Evolutionary conservation across 2,797 vertebrate species (phyloP).

Genomic region (Merluccius polli): DNA sequence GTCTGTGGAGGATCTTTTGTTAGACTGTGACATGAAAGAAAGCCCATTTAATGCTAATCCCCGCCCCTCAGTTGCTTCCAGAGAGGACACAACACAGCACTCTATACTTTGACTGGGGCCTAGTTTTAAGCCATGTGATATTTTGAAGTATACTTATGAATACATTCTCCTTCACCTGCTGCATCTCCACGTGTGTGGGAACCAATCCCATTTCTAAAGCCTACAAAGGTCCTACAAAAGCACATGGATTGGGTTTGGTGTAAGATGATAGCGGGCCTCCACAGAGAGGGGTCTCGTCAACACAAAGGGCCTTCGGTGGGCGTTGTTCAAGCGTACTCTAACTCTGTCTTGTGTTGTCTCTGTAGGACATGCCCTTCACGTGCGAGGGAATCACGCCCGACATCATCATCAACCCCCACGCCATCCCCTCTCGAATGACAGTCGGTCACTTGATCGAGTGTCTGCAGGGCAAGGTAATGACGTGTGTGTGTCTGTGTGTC

Average conservation of each 20-base stretch:
- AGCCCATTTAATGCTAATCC: too few species aligned
- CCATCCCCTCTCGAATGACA: constrained; percentile 98
- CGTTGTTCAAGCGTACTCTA: neutral
- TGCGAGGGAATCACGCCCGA: constrained; percentile 98
- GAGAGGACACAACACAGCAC: too few species aligned
- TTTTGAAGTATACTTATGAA: too few species aligned
- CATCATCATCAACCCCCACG: constrained; percentile 98
- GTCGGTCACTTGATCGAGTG: constrained; percentile 99
- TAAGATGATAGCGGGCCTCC: neutral
- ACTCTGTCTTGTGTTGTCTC: neutral
- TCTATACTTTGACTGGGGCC: too few species aligned
- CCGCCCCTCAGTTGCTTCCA: too few species aligned
- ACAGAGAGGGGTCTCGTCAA: neutral
- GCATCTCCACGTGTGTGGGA: neutral
- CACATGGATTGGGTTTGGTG: neutral
- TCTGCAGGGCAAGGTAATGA: constrained; percentile 91
- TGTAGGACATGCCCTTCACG: constrained; percentile 97
- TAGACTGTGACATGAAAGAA: too few species aligned
- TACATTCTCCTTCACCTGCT: too few species aligned
- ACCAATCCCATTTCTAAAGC: neutral
- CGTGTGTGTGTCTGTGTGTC: too few species aligned
- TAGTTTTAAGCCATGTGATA: too few species aligned
- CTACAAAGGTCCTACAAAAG: neutral
- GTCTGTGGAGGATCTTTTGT: too few species aligned
- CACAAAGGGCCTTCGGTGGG: neutral